Evolutionary conservation across 2,113 vertebrate genomes (phyloP), one percentile per base, ranked within the genome.

Genomic region (Camelus bactrianus): DNA sequence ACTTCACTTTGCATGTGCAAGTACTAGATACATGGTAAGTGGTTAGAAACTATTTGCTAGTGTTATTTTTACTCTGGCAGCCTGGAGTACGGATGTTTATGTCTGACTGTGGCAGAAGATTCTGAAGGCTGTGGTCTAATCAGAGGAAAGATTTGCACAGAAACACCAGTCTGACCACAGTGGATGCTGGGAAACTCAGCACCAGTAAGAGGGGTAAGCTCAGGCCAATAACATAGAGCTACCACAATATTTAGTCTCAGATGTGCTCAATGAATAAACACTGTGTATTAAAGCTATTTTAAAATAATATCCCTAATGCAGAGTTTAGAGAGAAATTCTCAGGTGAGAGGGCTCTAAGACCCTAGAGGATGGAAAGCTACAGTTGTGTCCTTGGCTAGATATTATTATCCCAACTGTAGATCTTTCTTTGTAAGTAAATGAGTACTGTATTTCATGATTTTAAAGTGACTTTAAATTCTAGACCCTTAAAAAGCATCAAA

Each of bases 111-210:
- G 16, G 48, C 30, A 24, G 54, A 87, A 35, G 75, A 58, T 77
- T 60, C 96, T 88, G 13, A 87, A 97, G 70, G 19, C 90, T 77
- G 28, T 77, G 60, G 64, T 95, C 70, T 70, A 48, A 32, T 87
- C 69, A 52, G 60, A 60, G 32, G 65, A 65, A 83, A 88, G 15
- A 2, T 64, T 72, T 77, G 28, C 79, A n/a, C 5, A 60, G 62
- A 70, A 89, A 90, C n/a, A 52, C 84, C 42, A 52, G 6, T 13
- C 80, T 42, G 24, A 72, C 38, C 80, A 48, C 89, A 88, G 16
- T 17, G 38, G 19, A 82, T 80, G 42, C 87, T 83, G 83, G 80
- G 76, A 96, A 72, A 70, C 12, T 50, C 20, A 30, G 16, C 80
- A 38, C 62, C 14, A 30, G 32, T 19, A 48, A 13, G 60, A 80